Evolutionary conservation across 53 echinoderm and acorn worm genomes (phyloP).

Genomic region (Holothuria scabra): DNA sequence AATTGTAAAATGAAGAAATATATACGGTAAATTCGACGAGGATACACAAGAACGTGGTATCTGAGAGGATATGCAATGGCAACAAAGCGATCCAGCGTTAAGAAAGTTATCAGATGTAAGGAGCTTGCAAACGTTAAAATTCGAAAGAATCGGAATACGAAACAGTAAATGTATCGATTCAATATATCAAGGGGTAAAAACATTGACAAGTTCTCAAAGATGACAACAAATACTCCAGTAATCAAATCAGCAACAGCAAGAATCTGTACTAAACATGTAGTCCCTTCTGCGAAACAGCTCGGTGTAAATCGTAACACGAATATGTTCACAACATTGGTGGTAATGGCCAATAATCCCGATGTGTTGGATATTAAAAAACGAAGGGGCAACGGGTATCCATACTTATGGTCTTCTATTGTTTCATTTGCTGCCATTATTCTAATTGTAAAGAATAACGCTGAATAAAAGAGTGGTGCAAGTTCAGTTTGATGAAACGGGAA

Average conservation of each 20-base stretch:
- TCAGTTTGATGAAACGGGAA: no score
- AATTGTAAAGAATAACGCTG: no score
- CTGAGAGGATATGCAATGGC: background rate
- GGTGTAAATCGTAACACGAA: background rate
- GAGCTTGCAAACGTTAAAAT: background rate
- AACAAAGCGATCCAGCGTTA: background rate
- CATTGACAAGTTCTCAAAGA: conserved; percentile 3
- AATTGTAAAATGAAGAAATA: background rate
- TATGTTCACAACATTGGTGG: background rate
- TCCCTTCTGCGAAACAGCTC: conserved; percentile 11
- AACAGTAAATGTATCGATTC: background rate
- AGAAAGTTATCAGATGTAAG: background rate
- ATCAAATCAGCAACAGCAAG: conserved; percentile 10
- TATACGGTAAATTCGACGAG: background rate
- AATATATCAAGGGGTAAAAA: background rate
- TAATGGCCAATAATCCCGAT: background rate
- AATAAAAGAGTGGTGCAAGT: no score
- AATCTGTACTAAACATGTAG: background rate
- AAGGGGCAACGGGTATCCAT: no score
- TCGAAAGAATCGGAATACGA: background rate
- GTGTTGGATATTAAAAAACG: conserved; percentile 12
- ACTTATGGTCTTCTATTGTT: no score
- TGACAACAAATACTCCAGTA: background rate
- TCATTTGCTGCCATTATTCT: no score
- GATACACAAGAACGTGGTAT: background rate